Evolutionary conservation across 2,888 invertebrate species (phyloP).

Genomic region (Osedax fenrisi): DNA sequence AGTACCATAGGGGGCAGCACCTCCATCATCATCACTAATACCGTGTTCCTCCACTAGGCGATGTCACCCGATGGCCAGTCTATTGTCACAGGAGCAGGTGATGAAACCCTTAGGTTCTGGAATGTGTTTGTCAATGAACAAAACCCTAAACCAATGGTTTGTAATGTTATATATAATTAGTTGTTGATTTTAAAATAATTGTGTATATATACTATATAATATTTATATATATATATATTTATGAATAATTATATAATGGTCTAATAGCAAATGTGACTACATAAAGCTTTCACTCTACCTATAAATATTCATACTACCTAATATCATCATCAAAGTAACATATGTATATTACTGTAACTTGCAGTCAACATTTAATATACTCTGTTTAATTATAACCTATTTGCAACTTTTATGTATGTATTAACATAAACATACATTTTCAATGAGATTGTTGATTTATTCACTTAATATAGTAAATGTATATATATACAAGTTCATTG

Average conservation of each 20-base stretch:
- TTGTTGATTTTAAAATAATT: not conserved
- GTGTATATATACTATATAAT: not conserved
- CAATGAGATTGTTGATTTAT: too few species aligned
- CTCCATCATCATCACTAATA: not conserved
- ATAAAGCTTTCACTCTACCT: too few species aligned
- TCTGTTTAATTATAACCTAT: too few species aligned
- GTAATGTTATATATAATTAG: not conserved
- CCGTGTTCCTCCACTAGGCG: conserved; percentile 32
- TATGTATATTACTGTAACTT: too few species aligned
- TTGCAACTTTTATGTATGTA: too few species aligned
- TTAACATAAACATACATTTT: too few species aligned
- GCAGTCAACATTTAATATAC: too few species aligned
- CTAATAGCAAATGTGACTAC: too few species aligned
- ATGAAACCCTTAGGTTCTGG: conserved; percentile 89
- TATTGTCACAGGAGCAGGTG: conserved; percentile 84
- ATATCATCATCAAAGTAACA: too few species aligned
- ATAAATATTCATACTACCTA: too few species aligned
- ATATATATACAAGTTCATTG: too few species aligned
- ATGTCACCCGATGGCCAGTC: conserved; percentile 83
- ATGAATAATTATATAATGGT: not conserved
- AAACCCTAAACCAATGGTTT: not conserved
- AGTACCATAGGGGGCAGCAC: conserved; percentile 12
- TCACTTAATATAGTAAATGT: too few species aligned
- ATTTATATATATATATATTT: not conserved
- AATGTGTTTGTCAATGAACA: conserved; percentile 79